Evolutionary conservation across 2,113 vertebrate species (phyloP).

Genomic region (Ascaphus truei): DNA sequence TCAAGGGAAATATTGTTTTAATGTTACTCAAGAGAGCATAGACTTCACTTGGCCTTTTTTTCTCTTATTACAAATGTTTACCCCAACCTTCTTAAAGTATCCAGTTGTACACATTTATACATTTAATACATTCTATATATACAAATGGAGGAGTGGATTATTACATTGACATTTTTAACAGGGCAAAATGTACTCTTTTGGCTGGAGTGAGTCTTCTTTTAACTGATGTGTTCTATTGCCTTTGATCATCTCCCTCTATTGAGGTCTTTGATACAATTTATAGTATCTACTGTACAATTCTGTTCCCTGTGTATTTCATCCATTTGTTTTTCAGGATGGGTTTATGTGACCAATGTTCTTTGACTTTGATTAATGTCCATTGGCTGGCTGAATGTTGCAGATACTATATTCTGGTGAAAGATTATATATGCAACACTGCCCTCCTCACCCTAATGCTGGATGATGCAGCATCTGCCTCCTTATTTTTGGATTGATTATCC

Average conservation of each 20-base stretch:
- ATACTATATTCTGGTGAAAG: slow-evolving; percentile 1
- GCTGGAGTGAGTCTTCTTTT: not conserved
- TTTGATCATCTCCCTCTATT: not conserved
- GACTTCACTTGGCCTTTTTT: no score
- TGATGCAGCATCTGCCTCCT: slow-evolving; percentile 13
- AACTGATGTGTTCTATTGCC: not conserved
- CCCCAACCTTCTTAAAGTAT: no score
- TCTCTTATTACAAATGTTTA: no score
- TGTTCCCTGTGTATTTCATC: not conserved
- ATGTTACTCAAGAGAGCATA: no score
- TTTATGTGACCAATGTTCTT: slow-evolving; percentile 6
- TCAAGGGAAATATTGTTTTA: no score
- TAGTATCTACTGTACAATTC: not conserved
- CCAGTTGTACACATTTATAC: no score
- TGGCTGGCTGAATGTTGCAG: not conserved
- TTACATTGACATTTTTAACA: not conserved
- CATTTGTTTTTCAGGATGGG: not conserved
- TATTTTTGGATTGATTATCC: slow-evolving; percentile 8
- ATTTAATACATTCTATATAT: no score
- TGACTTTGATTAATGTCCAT: slow-evolving; percentile 23
- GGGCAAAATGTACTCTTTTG: not conserved
- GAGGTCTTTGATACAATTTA: not conserved
- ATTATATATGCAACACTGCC: slow-evolving; percentile 25
- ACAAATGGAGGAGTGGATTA: no score
- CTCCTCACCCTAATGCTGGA: not conserved